Percentiles rank a stretch among this genome's conserved stretches.
These are phyloP conservation scores for Acomys russatus DNA, from an alignment of 2,797 vertebrate species.

Conservation along the genomic window DNA sequence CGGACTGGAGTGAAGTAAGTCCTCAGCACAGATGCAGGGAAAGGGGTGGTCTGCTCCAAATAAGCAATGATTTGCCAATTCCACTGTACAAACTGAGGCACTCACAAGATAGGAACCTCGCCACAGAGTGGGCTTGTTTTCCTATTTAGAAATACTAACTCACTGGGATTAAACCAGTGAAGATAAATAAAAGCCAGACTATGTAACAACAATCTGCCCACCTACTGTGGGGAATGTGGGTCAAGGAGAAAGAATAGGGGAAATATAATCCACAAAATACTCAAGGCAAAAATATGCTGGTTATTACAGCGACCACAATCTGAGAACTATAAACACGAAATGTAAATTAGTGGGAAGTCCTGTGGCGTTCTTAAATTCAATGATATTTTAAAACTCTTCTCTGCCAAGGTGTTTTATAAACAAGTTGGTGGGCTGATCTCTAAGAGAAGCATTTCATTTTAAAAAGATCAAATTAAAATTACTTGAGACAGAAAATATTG, in stretches of 20 bases:
- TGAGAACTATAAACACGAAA: slow-evolving; percentile 85
- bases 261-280: slow-evolving; percentile 83
- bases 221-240: slow-evolving; percentile 79
- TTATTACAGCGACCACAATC: slow-evolving; percentile 82
- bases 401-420: slow-evolving; percentile 85
- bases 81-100: slow-evolving; percentile 43
- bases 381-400: slow-evolving; percentile 80
- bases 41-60: slow-evolving; percentile 47
- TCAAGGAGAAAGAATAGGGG: slow-evolving; percentile 80
- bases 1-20: not conserved
- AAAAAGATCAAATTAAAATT: slow-evolving; percentile 72
- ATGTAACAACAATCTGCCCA: slow-evolving; percentile 80
- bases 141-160: slow-evolving; percentile 74
- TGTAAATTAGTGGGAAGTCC: slow-evolving; percentile 84
- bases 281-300: slow-evolving; percentile 83
- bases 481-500: slow-evolving; percentile 78
- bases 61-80: slow-evolving; percentile 65
- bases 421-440: slow-evolving; percentile 72
- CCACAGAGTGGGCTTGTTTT: slow-evolving; percentile 66
- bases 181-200: slow-evolving; percentile 82
- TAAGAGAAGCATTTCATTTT: slow-evolving; percentile 74
- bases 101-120: slow-evolving; percentile 63
- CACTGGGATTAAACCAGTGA: slow-evolving; percentile 75
- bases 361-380: slow-evolving; percentile 80
- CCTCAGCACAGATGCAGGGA: slow-evolving; percentile 11